phyloP scores from a whole-genome alignment of 2,113 vertebrate species.

The Colistium nudipinnis region DNA sequence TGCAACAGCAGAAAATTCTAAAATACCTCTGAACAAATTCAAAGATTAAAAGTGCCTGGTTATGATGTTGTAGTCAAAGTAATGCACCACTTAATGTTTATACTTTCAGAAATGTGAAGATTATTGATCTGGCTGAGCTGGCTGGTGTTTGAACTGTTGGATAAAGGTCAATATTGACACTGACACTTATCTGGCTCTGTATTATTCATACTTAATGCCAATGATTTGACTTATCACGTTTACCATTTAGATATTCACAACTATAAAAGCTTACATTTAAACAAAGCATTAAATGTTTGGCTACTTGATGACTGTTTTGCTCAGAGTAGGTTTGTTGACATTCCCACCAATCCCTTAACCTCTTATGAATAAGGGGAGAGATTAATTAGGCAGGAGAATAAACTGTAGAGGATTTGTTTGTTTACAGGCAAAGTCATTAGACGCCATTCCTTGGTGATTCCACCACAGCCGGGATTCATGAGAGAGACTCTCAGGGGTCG shows the following conservation, averaged over 20 bases:
- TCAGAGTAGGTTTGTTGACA: too few relatives aligned
- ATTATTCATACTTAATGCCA: too few relatives aligned
- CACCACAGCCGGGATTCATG: slow-evolving; percentile 42
- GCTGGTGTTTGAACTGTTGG: too few relatives aligned
- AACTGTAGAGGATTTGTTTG: slow-evolving; percentile 46
- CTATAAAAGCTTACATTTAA: too few relatives aligned
- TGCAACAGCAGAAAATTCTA: background rate
- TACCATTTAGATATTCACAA: too few relatives aligned
- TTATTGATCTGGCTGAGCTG: too few relatives aligned
- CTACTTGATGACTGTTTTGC: too few relatives aligned
- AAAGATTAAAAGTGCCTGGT: too few relatives aligned
- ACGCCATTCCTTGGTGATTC: slow-evolving; percentile 32
- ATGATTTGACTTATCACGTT: too few relatives aligned
- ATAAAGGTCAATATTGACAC: too few relatives aligned
- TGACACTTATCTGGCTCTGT: too few relatives aligned
- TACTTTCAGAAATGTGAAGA: background rate
- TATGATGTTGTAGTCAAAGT: background rate
- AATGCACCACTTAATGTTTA: background rate
- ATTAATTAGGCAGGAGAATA: slow-evolving; percentile 52
- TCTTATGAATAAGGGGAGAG: slow-evolving; percentile 31
- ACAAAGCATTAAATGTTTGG: too few relatives aligned
- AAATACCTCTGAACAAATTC: background rate
- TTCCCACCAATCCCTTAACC: background rate
- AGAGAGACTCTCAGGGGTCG: slow-evolving; percentile 11
- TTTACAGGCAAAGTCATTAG: slow-evolving; percentile 58